Base-by-base conservation (phyloP, 2,797 vertebrate species). In the Cephalopachus bancanus region DNA sequence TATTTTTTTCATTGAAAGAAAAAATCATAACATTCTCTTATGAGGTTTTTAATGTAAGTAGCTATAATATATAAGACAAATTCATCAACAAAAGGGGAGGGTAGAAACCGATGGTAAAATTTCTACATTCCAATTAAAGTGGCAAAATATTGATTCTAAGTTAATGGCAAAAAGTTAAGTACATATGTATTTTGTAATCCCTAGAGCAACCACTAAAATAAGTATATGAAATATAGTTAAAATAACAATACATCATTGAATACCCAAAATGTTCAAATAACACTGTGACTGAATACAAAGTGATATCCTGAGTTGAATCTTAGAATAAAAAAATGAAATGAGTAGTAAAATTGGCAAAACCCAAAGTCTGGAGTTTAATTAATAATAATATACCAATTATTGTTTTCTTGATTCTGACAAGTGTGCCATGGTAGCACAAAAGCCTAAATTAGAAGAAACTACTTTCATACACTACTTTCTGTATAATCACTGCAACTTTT, bases 351-450 rank as follows among this genome's bases (percentile, higher is more conserved):
- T 62, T 92, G n/a, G 20, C 53, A 72, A 93, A 84, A 84, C 37
- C 51, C 51, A 86, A 93, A 83, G 33, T 22, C 10, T 84, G 60
- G 5, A 83, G 79, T 89, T 94, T 71, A 94, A 57, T 89, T 91
- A 67, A 92, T 81, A 64, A 89, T 80, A 65, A 74, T 88, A 28
- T 17, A 49, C 10, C 20, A 91, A 24, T 37, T 89, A 92, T n/a
- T 57, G 10, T 65, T 76, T 92, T 89, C 19, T 90, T 88, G 65
- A 89, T 91, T 94, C 93, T 93, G 69, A 78, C 59, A 96, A 85
- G 57, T 60, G 5, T 37, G 49, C 37, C 12, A 10, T 86, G 16
- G 7, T 49, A 94, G 76, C 62, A n/a, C 67, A 94, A 96, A 9
- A 49, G 87, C 30, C 17, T 76, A 93, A 81, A 59, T 60, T 76